Conservation (phyloP, 2,113 vertebrate species). For the Ceratotherium simum region DNA sequence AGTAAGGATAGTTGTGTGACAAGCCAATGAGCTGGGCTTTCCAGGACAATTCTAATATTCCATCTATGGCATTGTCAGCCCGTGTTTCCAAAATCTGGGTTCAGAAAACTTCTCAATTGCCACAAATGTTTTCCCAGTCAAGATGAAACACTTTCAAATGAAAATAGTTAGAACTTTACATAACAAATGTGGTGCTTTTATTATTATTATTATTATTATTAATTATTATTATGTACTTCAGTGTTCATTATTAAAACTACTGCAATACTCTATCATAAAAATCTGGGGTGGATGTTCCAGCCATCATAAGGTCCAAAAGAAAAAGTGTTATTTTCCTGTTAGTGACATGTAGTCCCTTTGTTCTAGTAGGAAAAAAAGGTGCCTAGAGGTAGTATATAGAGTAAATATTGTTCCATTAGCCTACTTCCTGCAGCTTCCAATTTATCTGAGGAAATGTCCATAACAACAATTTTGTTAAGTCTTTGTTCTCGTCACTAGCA, state of each 20-base stretch:
- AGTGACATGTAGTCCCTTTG: slow-evolving; percentile 85
- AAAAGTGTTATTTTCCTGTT: slow-evolving; percentile 85
- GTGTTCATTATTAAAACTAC: slow-evolving; percentile 81
- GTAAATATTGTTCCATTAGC: slow-evolving; percentile 85
- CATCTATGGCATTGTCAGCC: neutral
- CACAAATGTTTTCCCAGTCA: slow-evolving; percentile 85
- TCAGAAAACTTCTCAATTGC: slow-evolving; percentile 70
- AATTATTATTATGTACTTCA: slow-evolving; percentile 84
- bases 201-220: slow-evolving; percentile 66
- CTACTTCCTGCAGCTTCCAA: slow-evolving; percentile 87
- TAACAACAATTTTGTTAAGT: slow-evolving; percentile 83
- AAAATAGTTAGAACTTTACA: slow-evolving; percentile 84
- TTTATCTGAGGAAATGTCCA: slow-evolving; percentile 85
- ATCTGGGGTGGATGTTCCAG: slow-evolving; percentile 80
- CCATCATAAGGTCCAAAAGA: slow-evolving; percentile 82
- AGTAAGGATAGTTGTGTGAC: slow-evolving; percentile 3
- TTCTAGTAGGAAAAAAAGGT: slow-evolving; percentile 84
- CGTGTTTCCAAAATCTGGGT: slow-evolving; percentile 65
- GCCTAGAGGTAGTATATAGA: slow-evolving; percentile 85
- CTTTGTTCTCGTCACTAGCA: slow-evolving; percentile 85
- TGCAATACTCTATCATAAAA: slow-evolving; percentile 84
- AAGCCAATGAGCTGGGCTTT: neutral
- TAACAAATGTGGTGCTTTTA: slow-evolving; percentile 86
- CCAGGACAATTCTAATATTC: neutral
- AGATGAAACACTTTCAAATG: slow-evolving; percentile 86